A percentile compares a stretch with the other conserved stretches of the same genome.
Evolutionary conservation across 2,797 vertebrate genomes (phyloP).

Genomic region (Erethizon dorsatum): DNA sequence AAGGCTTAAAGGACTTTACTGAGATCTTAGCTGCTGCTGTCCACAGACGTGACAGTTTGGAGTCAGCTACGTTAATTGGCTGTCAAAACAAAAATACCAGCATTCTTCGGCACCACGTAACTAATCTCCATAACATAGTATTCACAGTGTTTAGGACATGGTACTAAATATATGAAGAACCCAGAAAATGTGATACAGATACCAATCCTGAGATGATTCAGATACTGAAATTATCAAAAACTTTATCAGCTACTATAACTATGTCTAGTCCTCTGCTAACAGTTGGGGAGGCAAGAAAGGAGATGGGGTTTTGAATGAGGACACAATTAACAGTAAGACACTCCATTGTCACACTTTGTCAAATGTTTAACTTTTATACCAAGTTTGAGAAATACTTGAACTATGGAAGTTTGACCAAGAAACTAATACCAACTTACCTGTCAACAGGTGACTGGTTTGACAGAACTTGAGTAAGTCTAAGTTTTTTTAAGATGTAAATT

Average conservation of each 20-base stretch:
- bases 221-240: neutral
- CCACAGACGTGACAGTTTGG: neutral
- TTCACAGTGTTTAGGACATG: conserved; percentile 1
- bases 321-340: conserved; percentile 36
- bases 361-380: conserved; percentile 43
- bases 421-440: conserved; percentile 38
- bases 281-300: neutral
- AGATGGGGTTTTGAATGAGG: conserved; percentile 35
- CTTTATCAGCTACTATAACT: conserved; percentile 40
- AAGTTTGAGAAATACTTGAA: conserved; percentile 57
- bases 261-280: neutral
- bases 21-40: neutral
- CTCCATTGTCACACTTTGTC: neutral
- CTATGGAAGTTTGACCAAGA: conserved; percentile 40
- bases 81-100: conserved; percentile 26
- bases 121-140: conserved; percentile 23
- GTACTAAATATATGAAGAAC: conserved; percentile 21
- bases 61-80: conserved; percentile 5
- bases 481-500: conserved; percentile 32
- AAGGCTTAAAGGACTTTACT: neutral
- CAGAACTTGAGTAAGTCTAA: conserved; percentile 61
- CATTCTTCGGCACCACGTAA: neutral
- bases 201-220: conserved; percentile 31
- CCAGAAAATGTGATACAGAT: conserved; percentile 44
- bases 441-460: neutral